Evolutionary conservation across 2,113 vertebrate genomes (phyloP), one percentile per base, ranked within the genome.

Genomic region (Prochilodus magdalenae): DNA sequence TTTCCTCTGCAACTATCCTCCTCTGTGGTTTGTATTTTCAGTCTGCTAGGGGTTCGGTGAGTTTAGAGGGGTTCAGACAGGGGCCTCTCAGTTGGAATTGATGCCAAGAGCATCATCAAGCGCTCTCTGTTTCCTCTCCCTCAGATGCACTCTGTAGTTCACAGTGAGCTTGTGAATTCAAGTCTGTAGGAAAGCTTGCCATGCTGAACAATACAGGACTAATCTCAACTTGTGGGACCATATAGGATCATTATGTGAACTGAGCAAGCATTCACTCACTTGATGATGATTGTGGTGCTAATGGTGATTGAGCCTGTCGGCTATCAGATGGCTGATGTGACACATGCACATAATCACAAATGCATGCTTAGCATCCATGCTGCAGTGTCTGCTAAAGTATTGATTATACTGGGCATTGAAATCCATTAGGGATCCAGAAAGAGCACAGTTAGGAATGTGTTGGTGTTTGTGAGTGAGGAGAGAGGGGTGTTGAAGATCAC

Each of bases 71-170:
- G 79, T 72, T 85, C 79, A 82, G 40, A 53, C 59, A 16, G 65
- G 53, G 81, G 72, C 67, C 63, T 86, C 29, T 67, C 49, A 26
- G 55, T 59, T 62, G 24, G 22, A 59, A 33, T 67, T 33, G 60
- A 74, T 80, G 75, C 77, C 85, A 83, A 65, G 69, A 76, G 85
- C 40, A 0, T 79, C 82, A 77, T 63, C 30, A 76, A 80, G 69
- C 33, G 47, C 77, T 77, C 73, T 75, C 51, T 77, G 62, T 80
- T 73, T 53, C 29, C 36, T 66, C 77, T 49, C 29, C 62, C 33
- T 24, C 49, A 80, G 81, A 79, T 75, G 80, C 65, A 63, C 47
- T 57, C 44, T 62, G 26, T 5, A 24, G 24, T n/a, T 76, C 67
- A 36, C 65, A 20, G 71, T 26, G 49, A 75, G 33, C 72, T 27